Evolutionary conservation across 2,113 vertebrate genomes (phyloP).

Genomic region (Corvus moneduloides): DNA sequence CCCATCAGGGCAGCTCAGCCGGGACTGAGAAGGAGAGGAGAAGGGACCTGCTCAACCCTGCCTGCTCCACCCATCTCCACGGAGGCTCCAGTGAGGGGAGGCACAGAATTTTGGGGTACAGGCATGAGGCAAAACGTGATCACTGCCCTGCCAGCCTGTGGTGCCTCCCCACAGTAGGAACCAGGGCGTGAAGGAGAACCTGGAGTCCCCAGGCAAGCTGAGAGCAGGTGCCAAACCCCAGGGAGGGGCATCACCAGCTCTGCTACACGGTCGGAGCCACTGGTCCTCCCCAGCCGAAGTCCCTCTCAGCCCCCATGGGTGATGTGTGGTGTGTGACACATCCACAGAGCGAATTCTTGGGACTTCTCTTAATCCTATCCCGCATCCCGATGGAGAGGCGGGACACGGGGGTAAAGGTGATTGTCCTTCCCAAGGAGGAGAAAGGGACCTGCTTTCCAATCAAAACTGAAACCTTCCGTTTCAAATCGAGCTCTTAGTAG

Average conservation of each 20-base stretch:
- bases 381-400: too few species aligned
- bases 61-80: not conserved
- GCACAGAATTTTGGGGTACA: not conserved
- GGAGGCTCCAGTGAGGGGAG: not conserved
- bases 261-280: not conserved
- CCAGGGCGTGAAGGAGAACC: not conserved
- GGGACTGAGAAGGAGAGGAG: accelerated
- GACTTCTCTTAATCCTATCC: not conserved
- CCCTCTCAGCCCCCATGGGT: not conserved
- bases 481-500: not conserved
- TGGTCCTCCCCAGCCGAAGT: not conserved
- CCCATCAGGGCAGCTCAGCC: not conserved
- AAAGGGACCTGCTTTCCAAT: not conserved
- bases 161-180: not conserved
- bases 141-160: not conserved
- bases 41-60: not conserved
- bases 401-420: not conserved
- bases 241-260: too few species aligned
- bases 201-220: too few species aligned
- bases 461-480: not conserved
- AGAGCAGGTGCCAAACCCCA: not conserved
- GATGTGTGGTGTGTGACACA: accelerated
- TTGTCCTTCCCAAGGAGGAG: not conserved
- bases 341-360: not conserved
- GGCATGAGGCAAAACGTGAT: not conserved